Conservation (phyloP, 2,888 invertebrate genomes). For the Phania funesta region DNA sequence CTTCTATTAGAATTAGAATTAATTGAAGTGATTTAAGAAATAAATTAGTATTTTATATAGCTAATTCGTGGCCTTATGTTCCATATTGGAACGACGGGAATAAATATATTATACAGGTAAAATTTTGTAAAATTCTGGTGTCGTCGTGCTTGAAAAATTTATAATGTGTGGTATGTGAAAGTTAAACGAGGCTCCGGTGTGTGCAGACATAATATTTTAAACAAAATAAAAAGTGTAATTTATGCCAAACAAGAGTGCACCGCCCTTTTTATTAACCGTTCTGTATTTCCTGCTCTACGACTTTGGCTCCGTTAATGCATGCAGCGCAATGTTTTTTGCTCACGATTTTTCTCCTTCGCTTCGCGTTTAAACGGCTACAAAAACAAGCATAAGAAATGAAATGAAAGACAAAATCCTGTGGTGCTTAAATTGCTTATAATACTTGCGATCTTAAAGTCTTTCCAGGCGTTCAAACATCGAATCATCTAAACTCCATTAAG, state of each 20-base stretch:
- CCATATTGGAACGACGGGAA: no score
- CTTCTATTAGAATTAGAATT: no score
- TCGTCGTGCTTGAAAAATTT: no score
- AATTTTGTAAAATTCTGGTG: no score
- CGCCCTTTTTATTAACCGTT: slow-evolving; percentile 57
- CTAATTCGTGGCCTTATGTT: no score
- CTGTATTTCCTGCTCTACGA: slow-evolving; percentile 56
- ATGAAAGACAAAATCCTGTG: slow-evolving; percentile 49
- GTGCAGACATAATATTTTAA: neutral
- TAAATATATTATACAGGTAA: no score
- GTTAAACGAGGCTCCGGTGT: slow-evolving; percentile 10
- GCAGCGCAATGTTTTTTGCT: slow-evolving; percentile 25
- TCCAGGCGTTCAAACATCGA: slow-evolving; percentile 47
- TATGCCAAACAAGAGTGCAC: slow-evolving; percentile 59
- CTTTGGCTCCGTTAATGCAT: slow-evolving; percentile 43
- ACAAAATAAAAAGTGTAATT: slow-evolving; percentile 43
- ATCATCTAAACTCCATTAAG: slow-evolving; percentile 46
- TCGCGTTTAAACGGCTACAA: slow-evolving; percentile 21
- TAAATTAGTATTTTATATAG: no score
- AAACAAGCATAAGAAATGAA: slow-evolving; percentile 13
- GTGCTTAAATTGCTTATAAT: slow-evolving; percentile 60
- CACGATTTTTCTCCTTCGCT: slow-evolving; percentile 43
- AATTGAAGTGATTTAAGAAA: no score
- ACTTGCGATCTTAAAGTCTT: slow-evolving; percentile 53
- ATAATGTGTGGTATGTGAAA: no score